Evolutionary conservation across 2,113 vertebrate species (phyloP), one percentile per base, ranked within the genome.

Genomic region (Spermophilus dauricus): DNA sequence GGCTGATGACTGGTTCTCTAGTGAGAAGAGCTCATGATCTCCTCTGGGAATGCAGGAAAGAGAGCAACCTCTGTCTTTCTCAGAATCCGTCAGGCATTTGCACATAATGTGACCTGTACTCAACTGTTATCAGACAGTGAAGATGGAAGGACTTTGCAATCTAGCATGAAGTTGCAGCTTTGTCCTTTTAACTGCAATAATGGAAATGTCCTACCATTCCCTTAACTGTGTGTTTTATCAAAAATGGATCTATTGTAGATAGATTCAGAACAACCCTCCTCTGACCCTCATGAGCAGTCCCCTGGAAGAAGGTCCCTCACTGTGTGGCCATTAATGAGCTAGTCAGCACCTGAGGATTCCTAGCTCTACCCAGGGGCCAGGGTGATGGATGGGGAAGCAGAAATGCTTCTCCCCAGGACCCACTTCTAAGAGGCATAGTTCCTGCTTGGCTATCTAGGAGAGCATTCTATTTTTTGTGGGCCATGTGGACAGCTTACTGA

Each of bases 141-240:
- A 81, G 65, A 58, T 2, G 5, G 45, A 93, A 77, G 87, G 56
- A 70, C 34, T 22, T 93, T 37, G 7, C 9, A 10, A 4, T 28
- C 16, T 24, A 85, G 17, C 17, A 2, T 67, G 28, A 94, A 16
- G 32, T 67, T 86, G 73, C 2, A 78, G 53, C 53, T 37, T 72
- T 97, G 90, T 30, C 28, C 75, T 73, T 92, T 94, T 39, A 45
- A 86, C n/a, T 45, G 7, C 20, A 89, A 69, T 48, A 53, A 61
- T 1, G 4, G 51, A 86, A 83, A 45, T 61, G 10, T 32, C 69
- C 77, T 37, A 12, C 4, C 18, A 22, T 91, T 9, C 32, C 20
- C 24, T 72, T 53, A 82, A 75, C 12, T 34, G 17, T 48, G 24
- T 73, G 39, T 42, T 56, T 77, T 77, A 61, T 51, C 63, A 67